Evolutionary conservation across 2,797 vertebrate genomes (phyloP), one percentile per base, ranked within the genome.

Genomic region (Aselliscus stoliczkanus): DNA sequence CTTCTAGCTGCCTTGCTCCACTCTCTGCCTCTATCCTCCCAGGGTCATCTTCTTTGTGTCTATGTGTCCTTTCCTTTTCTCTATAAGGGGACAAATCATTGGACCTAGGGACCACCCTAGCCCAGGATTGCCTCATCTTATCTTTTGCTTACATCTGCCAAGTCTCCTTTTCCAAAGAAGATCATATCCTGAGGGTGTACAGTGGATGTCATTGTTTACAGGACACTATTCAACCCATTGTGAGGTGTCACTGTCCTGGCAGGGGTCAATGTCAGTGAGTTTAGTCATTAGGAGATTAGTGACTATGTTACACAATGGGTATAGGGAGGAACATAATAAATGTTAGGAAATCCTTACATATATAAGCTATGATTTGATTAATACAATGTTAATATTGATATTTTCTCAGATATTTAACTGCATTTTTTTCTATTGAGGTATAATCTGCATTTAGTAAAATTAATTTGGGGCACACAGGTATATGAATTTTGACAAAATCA

Each of bases 401-500:
- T 62, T 58, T 93, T 82, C 82, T 76, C n/a, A 70, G 9, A 83
- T 73, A 56, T 23, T 72, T 69, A 73, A 60, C 18, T 39, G 1
- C n/a, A 25, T 42, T 44, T 67, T 91, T 93, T 95, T 73, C 50
- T 65, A 14, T 18, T 75, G 39, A 88, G 10, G 29, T 42, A 39
- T 25, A 62, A 50, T 56, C 91, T 95, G 62, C 5, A 62, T 64
- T 52, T 2, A 34, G 2, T 67, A 90, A 82, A 80, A 73, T 73
- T 94, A 58, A 80, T 72, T 80, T 92, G 1, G 20, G 8, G 17
- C 0, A 1, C 58, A 14, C 6, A 79, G 7, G 4, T 39, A 73
- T 58, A 29, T 64, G 37, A 70, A 18, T 85, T 94, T 93, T 84
- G 54, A 83, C 25, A 73, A 90, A 88, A 39, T 85, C 72, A 64